Conservation (phyloP, 2,797 vertebrate genomes). For the Onychomys torridus region DNA sequence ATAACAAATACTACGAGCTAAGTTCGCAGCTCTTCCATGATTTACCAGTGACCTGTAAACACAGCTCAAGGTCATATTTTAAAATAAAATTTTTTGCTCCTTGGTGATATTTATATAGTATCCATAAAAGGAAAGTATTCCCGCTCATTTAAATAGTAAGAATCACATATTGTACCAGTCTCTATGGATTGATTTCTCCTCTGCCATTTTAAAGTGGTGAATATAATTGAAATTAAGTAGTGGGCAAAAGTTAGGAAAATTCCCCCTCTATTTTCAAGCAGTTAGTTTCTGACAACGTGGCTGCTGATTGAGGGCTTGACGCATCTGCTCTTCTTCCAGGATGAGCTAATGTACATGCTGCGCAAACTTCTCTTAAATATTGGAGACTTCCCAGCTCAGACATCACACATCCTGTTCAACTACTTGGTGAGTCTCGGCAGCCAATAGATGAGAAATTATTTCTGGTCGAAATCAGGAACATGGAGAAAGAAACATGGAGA, state of each 20-base stretch:
- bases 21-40: neutral
- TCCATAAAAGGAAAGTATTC: neutral
- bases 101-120: neutral
- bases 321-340: slow-evolving; percentile 88
- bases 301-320: neutral
- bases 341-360: slow-evolving; percentile 99
- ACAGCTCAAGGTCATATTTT: neutral
- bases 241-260: neutral
- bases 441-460: neutral
- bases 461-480: neutral
- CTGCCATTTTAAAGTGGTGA: slow-evolving; percentile 29
- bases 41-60: neutral
- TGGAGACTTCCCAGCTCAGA: slow-evolving; percentile 99
- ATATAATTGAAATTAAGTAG: slow-evolving; percentile 17
- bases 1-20: neutral
- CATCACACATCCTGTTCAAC: slow-evolving; percentile 99
- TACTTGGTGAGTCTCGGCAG: slow-evolving; percentile 92
- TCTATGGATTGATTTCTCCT: neutral
- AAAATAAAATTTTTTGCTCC: neutral
- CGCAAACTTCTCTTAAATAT: slow-evolving; percentile 98
- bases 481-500: neutral
- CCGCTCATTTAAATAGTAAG: neutral
- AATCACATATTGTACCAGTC: neutral
- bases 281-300: neutral
- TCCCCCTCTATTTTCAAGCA: neutral